Evolutionary conservation across 37 sponge, comb jelly and placozoan genomes (phyloP), one percentile per base, ranked within the genome.

Genomic region (Theonella swinhoei): DNA sequence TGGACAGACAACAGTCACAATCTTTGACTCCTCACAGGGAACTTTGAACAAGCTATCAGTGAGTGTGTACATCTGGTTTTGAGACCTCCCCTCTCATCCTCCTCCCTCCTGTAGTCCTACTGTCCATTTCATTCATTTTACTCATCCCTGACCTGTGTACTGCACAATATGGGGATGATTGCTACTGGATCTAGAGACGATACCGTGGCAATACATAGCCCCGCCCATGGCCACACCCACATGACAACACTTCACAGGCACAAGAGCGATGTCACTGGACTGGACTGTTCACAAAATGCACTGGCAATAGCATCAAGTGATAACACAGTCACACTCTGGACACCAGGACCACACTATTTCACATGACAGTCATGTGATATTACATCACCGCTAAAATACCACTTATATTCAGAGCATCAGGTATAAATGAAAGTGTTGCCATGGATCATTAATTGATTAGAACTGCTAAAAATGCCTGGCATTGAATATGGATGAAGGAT

Each of bases 111-210:
- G 54, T 63, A 88, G 89, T 31, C 36, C 35, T 84, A 78, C 38
- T n/a, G 42, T 1, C 54, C 80, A 31, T 80, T 37, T 2, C 92
- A 91, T 59, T 14, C 7, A 47, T 7, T 17, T n/a, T 35, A 32
- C 34, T 42, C 22, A 14, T 62, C 62, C 1, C 29, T 91, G 30
- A 91, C 88, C 29, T 24, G 83, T 37, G 79, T 87, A 2, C 69
- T 36, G 31, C 88, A 91, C 89, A 77, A 68, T 33, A 64, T 87
- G 68, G 92, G 79, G 7, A 91, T 87, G 83, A 25, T 87, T 23
- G 84, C 58, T 35, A 87, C 92, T 9, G 77, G 72, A 0, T 91
- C 92, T 0, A 77, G 76, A 25, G 92, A 91, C 61, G 70, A 67
- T 39, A 26, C 84, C 3, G 88, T 90, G 38, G 31, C 24, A 22